Base-by-base conservation (phyloP, 2,888 invertebrate genomes). In the Cheilosia grossa region DNA sequence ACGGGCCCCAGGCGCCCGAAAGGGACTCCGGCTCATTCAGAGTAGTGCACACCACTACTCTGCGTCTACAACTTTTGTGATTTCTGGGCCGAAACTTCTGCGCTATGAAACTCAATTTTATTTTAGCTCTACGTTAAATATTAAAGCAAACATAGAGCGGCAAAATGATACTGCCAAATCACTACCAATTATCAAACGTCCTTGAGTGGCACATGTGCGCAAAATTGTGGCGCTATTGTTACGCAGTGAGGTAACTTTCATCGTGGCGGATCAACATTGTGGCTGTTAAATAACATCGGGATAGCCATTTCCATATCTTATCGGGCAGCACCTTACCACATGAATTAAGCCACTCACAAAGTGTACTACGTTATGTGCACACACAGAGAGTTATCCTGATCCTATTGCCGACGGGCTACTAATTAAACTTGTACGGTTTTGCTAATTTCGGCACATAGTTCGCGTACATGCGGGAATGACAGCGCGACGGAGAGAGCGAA, bases 381-480 rank as follows among this genome's bases (percentile, higher is more conserved):
- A 61, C 47, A 61, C 42, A 37, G 33, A 13, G 42, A 19, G 56
- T 74, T 80, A 73, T 66, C 66, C 61, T 66, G 44, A 80, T 73
- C 66, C 27, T 47, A 44, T 61, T 19, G 58, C 70, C 69, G 54
- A 15, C 56, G 73, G 73, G 64, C 66, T 33, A 54, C 74, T 83
- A 69, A 80, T 83, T 74, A 80, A 83, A 75, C 69, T 63, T 70
- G 40, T 10, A 54, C 47, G 69, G 64, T 66, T 75, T 64, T 75
- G 69, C 64, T 69, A 69, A 83, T 79, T 83, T 82, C 49, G 42
- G 33, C 53, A 61, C 54, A 78, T 44, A 64, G 61, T 59, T 69
- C 27, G 53, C 51, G 70, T 21, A 69, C 58, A 67, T 51, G 53
- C 56, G 13, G 19, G 13, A 10, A 24, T 30, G 33, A 6, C 9